Percentiles rank a stretch among this genome's conserved stretches.
Evolutionary conservation across 2,113 vertebrate species (phyloP).

Genomic region (Melanerpes formicivorus): DNA sequence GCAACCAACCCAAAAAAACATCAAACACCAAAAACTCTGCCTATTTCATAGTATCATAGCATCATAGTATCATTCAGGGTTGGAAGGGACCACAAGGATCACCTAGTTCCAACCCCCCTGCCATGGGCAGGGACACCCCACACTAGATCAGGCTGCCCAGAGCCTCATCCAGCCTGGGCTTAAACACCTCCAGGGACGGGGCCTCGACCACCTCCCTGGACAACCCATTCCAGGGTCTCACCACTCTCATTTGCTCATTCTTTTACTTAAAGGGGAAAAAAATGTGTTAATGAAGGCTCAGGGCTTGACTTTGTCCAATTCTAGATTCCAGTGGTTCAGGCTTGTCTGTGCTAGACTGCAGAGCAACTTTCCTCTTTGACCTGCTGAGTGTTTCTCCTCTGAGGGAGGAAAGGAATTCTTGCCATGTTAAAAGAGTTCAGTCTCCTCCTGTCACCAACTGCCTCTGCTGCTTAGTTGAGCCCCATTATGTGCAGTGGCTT

Average conservation of each 20-base stretch:
- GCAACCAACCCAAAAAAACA: no score
- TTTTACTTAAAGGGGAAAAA: conserved; percentile 60
- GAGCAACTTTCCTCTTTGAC: conserved; percentile 72
- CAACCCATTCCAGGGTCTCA: no score
- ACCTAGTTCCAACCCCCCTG: no score
- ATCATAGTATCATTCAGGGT: no score
- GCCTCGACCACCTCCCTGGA: no score
- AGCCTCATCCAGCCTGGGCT: no score
- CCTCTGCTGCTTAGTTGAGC: conserved; percentile 42
- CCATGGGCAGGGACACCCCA: no score
- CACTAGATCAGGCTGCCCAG: no score
- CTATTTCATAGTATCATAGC: no score
- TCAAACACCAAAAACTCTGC: background rate
- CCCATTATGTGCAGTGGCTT: conserved; percentile 56
- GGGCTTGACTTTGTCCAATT: background rate
- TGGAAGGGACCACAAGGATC: no score
- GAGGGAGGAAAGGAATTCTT: conserved; percentile 70
- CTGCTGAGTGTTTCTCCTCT: conserved; percentile 68
- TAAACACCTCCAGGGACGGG: no score
- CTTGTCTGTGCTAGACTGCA: conserved; percentile 1
- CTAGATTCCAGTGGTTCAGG: conserved; percentile 63
- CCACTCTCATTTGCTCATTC: conserved; percentile 48
- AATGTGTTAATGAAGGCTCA: background rate
- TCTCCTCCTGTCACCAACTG: conserved; percentile 62
- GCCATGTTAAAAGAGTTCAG: conserved; percentile 63